phyloP scores from a whole-genome alignment of 2,888 invertebrate species.

The Euphydryas editha region DNA sequence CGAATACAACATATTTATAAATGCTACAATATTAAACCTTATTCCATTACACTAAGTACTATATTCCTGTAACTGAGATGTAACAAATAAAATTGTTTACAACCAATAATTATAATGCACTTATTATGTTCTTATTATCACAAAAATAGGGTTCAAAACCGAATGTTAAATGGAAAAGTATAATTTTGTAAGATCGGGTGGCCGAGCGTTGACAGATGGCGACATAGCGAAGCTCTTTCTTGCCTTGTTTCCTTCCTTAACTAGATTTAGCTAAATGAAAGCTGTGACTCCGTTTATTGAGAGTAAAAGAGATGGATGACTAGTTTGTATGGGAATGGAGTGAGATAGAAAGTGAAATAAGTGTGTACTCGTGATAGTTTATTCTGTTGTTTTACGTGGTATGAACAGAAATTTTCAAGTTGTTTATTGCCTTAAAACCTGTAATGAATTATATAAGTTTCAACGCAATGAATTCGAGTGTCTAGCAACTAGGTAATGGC shows the following conservation, averaged over 20 bases:
- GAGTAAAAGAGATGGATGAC: constrained; percentile 33
- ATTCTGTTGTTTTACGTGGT: constrained; percentile 14
- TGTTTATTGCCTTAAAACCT: constrained; percentile 6
- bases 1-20: constrained; percentile 45
- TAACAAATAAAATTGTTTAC: constrained; percentile 36
- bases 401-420: constrained; percentile 17
- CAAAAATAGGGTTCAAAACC: constrained; percentile 17
- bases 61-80: constrained; percentile 42
- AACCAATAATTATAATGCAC: constrained; percentile 11
- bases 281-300: constrained; percentile 56
- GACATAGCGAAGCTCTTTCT: constrained; percentile 67
- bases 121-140: constrained; percentile 6
- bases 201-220: constrained; percentile 71
- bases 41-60: constrained; percentile 40
- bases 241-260: constrained; percentile 70
- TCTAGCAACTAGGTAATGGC: too few species aligned
- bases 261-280: constrained; percentile 71
- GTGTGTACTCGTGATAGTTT: constrained; percentile 9
- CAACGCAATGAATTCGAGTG: too few species aligned
- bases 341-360: neutral
- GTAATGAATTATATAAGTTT: neutral
- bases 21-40: constrained; percentile 33
- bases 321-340: constrained; percentile 3
- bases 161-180: neutral
- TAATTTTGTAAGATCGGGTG: constrained; percentile 53